Conservation (phyloP, 2,113 vertebrate genomes). For the Sterrhoptilus dennistouni region DNA sequence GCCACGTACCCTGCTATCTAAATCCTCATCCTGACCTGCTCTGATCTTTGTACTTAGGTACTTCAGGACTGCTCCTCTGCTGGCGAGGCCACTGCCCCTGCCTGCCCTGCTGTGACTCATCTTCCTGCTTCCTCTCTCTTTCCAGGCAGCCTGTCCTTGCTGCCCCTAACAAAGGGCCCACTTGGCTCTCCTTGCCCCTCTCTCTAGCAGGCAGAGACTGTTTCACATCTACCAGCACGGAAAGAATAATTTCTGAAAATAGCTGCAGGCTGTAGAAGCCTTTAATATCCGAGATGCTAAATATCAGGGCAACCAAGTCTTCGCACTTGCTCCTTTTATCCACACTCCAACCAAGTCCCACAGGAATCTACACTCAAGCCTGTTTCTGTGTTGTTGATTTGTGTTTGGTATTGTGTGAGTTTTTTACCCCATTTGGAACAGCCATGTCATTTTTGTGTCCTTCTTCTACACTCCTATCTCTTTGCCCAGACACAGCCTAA, state of each 20-base stretch:
- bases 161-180: not conserved
- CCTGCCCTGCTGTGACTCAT: not conserved
- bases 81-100: not conserved
- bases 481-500: not conserved
- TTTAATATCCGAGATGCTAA: not conserved
- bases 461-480: not conserved
- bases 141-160: not conserved
- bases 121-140: not conserved
- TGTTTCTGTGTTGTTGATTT: not conserved
- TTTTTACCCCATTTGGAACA: not conserved
- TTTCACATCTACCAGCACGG: rapidly evolving
- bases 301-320: not conserved
- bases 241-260: not conserved
- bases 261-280: not conserved
- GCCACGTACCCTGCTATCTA: not conserved
- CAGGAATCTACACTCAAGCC: not conserved
- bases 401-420: too few species aligned
- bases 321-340: not conserved
- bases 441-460: not conserved
- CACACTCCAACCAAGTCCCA: not conserved
- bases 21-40: not conserved
- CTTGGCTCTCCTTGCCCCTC: not conserved
- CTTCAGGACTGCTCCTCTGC: not conserved
- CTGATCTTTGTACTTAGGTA: not conserved
- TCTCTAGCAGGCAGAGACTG: not conserved